Evolutionary conservation across 2,797 vertebrate genomes (phyloP).

Genomic region (Phrynocephalus vlangalii): DNA sequence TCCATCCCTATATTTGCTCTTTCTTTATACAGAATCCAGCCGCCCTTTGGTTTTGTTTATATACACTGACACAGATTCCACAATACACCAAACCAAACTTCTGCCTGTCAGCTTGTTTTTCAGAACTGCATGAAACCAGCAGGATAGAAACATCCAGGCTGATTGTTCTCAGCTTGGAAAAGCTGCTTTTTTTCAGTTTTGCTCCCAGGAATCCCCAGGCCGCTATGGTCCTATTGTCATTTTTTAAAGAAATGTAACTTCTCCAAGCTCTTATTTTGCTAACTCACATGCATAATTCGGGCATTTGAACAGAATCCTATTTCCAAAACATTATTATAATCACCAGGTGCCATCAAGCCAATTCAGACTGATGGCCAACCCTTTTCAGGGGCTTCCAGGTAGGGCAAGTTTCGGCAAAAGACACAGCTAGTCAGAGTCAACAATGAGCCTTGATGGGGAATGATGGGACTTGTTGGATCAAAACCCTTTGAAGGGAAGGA

Average conservation of each 20-base stretch:
- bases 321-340: neutral
- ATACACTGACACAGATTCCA: neutral
- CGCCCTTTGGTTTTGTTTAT: neutral
- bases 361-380: no score
- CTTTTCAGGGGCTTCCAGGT: no score
- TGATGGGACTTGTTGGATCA: no score
- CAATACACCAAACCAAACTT: neutral
- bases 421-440: neutral
- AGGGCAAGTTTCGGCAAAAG: neutral
- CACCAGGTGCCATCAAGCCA: no score
- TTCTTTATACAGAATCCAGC: neutral
- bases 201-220: no score
- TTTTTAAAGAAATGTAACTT: no score
- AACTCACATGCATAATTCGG: neutral
- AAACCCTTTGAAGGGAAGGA: no score
- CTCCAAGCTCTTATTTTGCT: neutral
- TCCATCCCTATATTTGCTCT: neutral
- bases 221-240: no score
- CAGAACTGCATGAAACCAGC: neutral
- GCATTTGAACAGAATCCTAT: neutral
- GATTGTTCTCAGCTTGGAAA: no score
- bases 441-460: no score
- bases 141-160: neutral
- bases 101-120: neutral
- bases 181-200: no score